These are phyloP conservation scores for Ridgeia piscesae DNA, from an alignment of 1,140 invertebrate genomes.

Conservation along the genomic window DNA sequence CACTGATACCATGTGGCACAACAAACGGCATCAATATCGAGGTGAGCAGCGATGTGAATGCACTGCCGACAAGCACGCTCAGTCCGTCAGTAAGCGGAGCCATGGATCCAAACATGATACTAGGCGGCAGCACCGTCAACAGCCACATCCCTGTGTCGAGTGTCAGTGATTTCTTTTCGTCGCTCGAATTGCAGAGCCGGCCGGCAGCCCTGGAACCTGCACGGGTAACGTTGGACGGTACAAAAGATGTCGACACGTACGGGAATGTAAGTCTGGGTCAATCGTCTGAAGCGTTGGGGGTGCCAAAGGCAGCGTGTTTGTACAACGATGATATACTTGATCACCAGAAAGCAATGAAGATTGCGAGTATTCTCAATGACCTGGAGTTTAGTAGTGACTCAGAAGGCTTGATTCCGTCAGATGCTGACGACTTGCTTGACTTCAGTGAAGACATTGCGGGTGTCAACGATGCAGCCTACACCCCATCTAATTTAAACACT, in stretches of 20 bases:
- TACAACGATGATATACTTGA: conserved; percentile 11
- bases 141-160: conserved; percentile 27
- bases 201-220: conserved; percentile 33
- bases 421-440: conserved; percentile 61
- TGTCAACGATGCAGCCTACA: neutral
- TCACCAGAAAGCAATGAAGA: conserved; percentile 6
- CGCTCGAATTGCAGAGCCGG: conserved; percentile 76
- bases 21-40: neutral
- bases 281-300: conserved; percentile 47
- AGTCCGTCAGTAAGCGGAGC: neutral
- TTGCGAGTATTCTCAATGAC: conserved; percentile 17
- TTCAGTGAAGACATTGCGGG: conserved; percentile 66
- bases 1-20: neutral
- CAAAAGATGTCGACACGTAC: neutral
- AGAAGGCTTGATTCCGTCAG: conserved; percentile 14
- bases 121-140: neutral
- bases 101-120: neutral
- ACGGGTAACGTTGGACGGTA: neutral
- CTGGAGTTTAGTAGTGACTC: conserved; percentile 16
- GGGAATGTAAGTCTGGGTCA: neutral
- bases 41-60: neutral
- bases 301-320: neutral
- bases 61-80: neutral
- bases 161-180: conserved; percentile 81
- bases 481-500: neutral